A percentile compares a stretch with the other conserved stretches of the same genome.
Conservation (phyloP, 1,140 invertebrate species). For the Bemisia tabaci region DNA sequence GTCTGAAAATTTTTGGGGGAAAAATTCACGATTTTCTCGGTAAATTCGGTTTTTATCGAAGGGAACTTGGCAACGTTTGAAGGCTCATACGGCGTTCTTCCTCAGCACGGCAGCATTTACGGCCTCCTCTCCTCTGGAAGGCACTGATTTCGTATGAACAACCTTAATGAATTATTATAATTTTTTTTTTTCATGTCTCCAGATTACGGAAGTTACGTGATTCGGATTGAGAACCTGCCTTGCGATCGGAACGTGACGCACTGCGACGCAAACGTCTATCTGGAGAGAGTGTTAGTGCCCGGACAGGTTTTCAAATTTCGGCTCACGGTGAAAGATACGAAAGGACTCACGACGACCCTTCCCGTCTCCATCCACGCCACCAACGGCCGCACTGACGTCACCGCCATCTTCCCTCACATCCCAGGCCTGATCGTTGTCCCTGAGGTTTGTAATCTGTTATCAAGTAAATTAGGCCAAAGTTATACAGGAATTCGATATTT, state of each 20-base stretch:
- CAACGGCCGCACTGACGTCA: conserved; percentile 58
- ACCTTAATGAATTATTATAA: too few species aligned
- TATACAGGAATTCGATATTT: too few species aligned
- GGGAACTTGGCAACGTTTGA: too few species aligned
- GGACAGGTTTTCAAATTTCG: conserved; percentile 68
- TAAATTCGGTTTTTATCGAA: too few species aligned
- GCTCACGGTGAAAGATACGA: conserved; percentile 59
- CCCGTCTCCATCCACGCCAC: conserved; percentile 69
- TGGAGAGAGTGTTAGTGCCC: conserved; percentile 53
- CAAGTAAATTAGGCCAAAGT: conserved; percentile 3
- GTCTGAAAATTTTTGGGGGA: too few species aligned
- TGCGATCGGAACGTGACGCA: conserved; percentile 68
- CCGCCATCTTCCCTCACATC: conserved; percentile 69
- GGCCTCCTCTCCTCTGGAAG: too few species aligned
- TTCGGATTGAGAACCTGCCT: conserved; percentile 59
- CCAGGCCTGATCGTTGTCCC: conserved; percentile 63
- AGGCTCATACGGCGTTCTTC: too few species aligned
- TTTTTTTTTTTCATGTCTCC: too few species aligned
- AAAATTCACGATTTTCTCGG: too few species aligned
- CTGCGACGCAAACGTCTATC: conserved; percentile 68
- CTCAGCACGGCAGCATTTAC: too few species aligned
- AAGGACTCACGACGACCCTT: conserved; percentile 56
- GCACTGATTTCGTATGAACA: too few species aligned
- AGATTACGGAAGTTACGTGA: conserved; percentile 35
- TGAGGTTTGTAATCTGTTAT: conserved; percentile 42